Base-by-base conservation (phyloP, 2,113 vertebrate species). In the Vidua chalybeata region DNA sequence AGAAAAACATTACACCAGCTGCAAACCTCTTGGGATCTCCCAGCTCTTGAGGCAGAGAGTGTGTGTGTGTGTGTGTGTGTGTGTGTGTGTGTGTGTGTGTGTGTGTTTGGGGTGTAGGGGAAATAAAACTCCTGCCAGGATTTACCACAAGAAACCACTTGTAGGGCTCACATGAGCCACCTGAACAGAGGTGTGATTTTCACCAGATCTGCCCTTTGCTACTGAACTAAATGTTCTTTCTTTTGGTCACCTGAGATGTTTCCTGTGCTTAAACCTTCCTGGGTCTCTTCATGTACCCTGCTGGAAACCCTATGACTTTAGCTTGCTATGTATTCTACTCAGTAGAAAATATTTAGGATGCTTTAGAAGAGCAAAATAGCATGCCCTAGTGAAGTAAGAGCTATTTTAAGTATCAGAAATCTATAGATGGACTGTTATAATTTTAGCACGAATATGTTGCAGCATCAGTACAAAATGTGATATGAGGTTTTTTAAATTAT, bases 141-240 rank as follows among this genome's bases (percentile, higher is more conserved):
- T 59, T 83, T 91, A 56, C 55, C 22, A 1, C 30, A 87, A 87
- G 23, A 76, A 83, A 77, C 16, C 23, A 71, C 33, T 35, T 35
- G 31, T 13, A 73, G 30, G 39, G 28, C 39, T 84, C 49, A 68
- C 85, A 68, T 26, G 51, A 93, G 26, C 23, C 10, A 12, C 8
- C 54, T 68, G 54, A 87, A 83, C 33, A 89, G 69, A 73, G 51
- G 48, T 77, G 82, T 62, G 43, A 86, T 94, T 94, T 85, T 82
- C 82, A 91, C 73, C 91, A 66, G 81, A 89, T 76, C 71, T 96
- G 35, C 39, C 55, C 39, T 78, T 84, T 90, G 67, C 82, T 88
- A 33, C 43, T 56, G 67, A 88, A 31, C 51, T 54, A 62, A 64
- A 39, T 72, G 62, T 49, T 63, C 56, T 78, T 91, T 84, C 55